Base-by-base conservation (phyloP, 2,888 invertebrate genomes). In the Fragum whitleyi region DNA sequence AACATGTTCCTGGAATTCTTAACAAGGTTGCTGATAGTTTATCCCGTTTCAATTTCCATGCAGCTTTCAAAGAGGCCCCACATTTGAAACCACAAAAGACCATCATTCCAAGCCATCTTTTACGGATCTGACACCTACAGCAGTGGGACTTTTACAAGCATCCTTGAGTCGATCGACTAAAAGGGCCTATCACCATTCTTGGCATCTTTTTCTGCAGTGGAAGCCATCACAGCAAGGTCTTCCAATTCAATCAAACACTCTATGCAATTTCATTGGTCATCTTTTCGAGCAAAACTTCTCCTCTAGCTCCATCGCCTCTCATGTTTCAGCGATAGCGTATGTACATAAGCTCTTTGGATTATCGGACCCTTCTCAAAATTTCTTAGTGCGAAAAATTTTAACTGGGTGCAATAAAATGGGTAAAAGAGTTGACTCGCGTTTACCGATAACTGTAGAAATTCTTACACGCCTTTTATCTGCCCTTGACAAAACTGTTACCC, bases 21-120 rank as follows among this genome's bases (percentile, higher is more conserved):
- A 73, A 73, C 42, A 14, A 19, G 2, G 1, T 73, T 1, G 73
- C 73, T 42, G 73, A 73, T 21, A 47, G 19, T 9, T 26, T 73
- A 3, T 73, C 73, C 21, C 73, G 73, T 9, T 62, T 73, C 61
- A 7, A 73, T 21, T 73, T 73, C 32, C 42, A 73, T 42, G 21
- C 29, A 42, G 73, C 73, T 2, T 28, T 23, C 7, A 9, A 61
- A 28, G 2, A 1, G 11, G 73, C 73, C 2, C 73, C 73, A 39
- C 23, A 28, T 2, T 23, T 72, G 11, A 2, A 59, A 6, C 39
- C 59, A 5, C 6, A 29, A n/a, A 23, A 23, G 11, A 62, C 62
- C 6, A 62, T 36, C 7, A 36, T 62, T 16, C 62, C 62, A 14
- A 3, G 2, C n/a, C 16, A 32, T 21, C 36, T 62, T 2, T 9